Evolutionary conservation across 2,888 invertebrate species (phyloP).

Genomic region (Rhingia rostrata): DNA sequence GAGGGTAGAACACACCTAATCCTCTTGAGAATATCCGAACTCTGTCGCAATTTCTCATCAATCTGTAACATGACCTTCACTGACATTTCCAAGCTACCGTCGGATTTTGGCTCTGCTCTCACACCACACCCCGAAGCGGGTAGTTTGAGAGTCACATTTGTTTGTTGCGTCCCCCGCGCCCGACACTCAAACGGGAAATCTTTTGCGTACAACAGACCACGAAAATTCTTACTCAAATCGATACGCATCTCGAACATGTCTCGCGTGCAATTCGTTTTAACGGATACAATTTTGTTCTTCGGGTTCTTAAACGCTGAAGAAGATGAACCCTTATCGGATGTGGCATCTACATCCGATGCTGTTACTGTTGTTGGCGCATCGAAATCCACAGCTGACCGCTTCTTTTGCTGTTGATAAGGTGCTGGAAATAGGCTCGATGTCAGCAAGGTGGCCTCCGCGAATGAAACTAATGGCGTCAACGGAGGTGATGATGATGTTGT

Average conservation of each 20-base stretch:
- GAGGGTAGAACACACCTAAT: slow-evolving; percentile 84
- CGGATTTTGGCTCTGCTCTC: slow-evolving; percentile 84
- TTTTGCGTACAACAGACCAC: slow-evolving; percentile 89
- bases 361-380: slow-evolving; percentile 21
- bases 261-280: slow-evolving; percentile 86
- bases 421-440: slow-evolving; percentile 73
- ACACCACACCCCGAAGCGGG: slow-evolving; percentile 87
- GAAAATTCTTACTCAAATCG: slow-evolving; percentile 85
- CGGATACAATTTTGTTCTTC: slow-evolving; percentile 85
- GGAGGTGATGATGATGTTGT: slow-evolving; percentile 72
- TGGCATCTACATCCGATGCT: slow-evolving; percentile 45
- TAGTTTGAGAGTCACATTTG: slow-evolving; percentile 78
- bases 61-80: slow-evolving; percentile 89
- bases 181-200: slow-evolving; percentile 90
- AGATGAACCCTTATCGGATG: slow-evolving; percentile 39
- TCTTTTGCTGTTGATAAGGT: slow-evolving; percentile 57
- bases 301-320: slow-evolving; percentile 50
- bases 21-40: slow-evolving; percentile 87
- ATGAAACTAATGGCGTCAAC: slow-evolving; percentile 75
- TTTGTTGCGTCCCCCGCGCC: slow-evolving; percentile 84
- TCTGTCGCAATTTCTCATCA: slow-evolving; percentile 89
- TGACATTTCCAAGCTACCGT: slow-evolving; percentile 85
- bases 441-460: slow-evolving; percentile 77
- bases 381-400: slow-evolving; percentile 44
- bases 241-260: slow-evolving; percentile 86